Evolutionary conservation across 2,113 vertebrate species (phyloP).

Genomic region (Pterocles gutturalis): DNA sequence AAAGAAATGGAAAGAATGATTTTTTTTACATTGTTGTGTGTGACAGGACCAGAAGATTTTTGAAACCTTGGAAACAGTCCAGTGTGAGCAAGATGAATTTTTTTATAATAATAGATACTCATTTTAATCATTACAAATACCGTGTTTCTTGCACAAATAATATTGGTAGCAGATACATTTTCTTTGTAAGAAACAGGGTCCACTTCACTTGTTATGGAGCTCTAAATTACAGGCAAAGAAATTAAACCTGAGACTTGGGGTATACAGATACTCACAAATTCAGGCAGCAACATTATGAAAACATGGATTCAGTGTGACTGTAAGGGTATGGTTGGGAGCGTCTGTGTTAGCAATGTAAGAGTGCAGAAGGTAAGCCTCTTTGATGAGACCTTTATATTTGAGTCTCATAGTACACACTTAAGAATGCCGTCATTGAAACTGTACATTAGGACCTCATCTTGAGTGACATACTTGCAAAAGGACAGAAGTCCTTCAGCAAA

Average conservation of each 20-base stretch:
- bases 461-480: not conserved
- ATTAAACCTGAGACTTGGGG: not conserved
- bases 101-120: not conserved
- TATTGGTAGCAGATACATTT: not conserved
- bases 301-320: not conserved
- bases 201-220: not conserved
- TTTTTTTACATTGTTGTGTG: not conserved
- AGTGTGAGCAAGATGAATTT: not conserved
- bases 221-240: not conserved
- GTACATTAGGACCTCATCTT: not conserved
- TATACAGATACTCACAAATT: not conserved
- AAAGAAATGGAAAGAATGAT: not conserved
- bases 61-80: not conserved
- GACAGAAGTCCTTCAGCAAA: not conserved
- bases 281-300: not conserved
- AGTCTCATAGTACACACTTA: not conserved
- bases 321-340: not conserved
- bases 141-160: not conserved
- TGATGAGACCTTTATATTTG: not conserved
- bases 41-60: not conserved
- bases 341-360: not conserved
- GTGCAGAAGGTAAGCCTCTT: not conserved
- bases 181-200: not conserved
- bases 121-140: not conserved
- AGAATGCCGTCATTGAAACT: not conserved